Percentiles rank a stretch among this genome's conserved stretches.
Evolutionary conservation across 2,888 invertebrate species (phyloP).

Genomic region (Nemapogon koenigi): DNA sequence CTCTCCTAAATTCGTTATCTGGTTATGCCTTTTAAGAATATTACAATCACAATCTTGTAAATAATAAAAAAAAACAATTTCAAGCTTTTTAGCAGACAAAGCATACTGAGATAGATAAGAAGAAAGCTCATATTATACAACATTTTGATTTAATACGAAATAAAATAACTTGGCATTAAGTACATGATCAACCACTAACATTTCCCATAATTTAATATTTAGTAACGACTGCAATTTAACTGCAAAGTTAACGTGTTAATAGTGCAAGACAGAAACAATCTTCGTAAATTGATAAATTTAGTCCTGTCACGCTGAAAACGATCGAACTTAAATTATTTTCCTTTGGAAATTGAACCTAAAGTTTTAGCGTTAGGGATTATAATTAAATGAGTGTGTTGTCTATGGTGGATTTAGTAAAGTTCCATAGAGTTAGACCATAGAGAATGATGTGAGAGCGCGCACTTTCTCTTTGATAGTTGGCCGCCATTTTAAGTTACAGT

Average conservation of each 20-base stretch:
- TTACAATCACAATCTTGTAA: too few relatives aligned
- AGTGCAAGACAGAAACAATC: constrained; percentile 44
- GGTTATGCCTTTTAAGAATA: too few relatives aligned
- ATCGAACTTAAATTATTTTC: constrained; percentile 21
- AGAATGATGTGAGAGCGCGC: constrained; percentile 57
- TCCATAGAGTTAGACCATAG: constrained; percentile 42
- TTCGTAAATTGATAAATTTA: constrained; percentile 55
- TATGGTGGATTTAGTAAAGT: background rate
- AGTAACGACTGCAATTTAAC: constrained; percentile 30
- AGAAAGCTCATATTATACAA: too few relatives aligned
- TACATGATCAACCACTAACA: constrained; percentile 25
- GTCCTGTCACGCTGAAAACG: constrained; percentile 36
- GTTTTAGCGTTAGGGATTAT: background rate
- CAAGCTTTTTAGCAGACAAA: too few relatives aligned
- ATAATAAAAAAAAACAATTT: too few relatives aligned
- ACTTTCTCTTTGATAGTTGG: constrained; percentile 59
- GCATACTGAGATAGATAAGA: too few relatives aligned
- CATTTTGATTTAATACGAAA: too few relatives aligned
- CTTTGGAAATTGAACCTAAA: background rate
- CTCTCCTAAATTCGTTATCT: too few relatives aligned
- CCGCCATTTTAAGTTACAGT: constrained; percentile 61
- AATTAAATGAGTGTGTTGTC: background rate
- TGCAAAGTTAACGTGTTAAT: constrained; percentile 51
- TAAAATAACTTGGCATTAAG: too few relatives aligned
- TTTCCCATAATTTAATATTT: constrained; percentile 46